These are phyloP conservation scores for Yoshiicerus persimilis DNA, from an alignment of 1,140 invertebrate genomes.

Conservation along the genomic window DNA sequence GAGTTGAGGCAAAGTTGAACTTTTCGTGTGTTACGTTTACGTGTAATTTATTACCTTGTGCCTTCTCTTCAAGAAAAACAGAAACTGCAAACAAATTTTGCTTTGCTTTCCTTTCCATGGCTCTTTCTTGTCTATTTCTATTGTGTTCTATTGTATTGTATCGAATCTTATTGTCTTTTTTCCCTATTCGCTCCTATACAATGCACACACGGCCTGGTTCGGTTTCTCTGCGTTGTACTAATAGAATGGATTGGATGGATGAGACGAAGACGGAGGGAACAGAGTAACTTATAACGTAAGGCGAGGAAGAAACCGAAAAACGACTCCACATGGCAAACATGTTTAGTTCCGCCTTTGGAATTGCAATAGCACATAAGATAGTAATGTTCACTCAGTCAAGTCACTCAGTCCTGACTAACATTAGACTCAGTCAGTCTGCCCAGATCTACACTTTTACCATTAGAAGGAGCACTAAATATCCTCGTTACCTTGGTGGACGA, in stretches of 20 bases:
- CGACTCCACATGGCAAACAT: conserved; percentile 17
- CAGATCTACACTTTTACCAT: background rate
- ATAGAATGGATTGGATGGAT: conserved; percentile 5
- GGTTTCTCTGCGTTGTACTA: background rate
- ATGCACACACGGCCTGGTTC: too few species aligned
- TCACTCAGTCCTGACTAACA: background rate
- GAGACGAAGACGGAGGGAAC: background rate
- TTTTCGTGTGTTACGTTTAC: conserved; percentile 38
- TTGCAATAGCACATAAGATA: background rate
- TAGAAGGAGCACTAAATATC: conserved; percentile 27
- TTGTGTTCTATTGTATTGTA: conserved; percentile 39
- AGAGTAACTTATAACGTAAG: background rate
- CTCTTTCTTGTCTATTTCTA: conserved; percentile 40
- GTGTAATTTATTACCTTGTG: conserved; percentile 49
- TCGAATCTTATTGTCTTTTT: conserved; percentile 40
- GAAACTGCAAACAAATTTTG: conserved; percentile 48
- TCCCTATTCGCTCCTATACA: background rate
- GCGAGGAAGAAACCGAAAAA: background rate
- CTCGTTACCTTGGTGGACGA: conserved; percentile 30
- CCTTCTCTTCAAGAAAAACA: conserved; percentile 40
- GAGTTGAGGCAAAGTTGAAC: conserved; percentile 32
- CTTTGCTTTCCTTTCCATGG: conserved; percentile 21
- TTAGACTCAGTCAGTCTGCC: background rate
- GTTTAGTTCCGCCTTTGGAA: conserved; percentile 24
- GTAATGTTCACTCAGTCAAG: background rate